phyloP scores from a whole-genome alignment of 2,797 vertebrate species.

The Chanos chanos region DNA sequence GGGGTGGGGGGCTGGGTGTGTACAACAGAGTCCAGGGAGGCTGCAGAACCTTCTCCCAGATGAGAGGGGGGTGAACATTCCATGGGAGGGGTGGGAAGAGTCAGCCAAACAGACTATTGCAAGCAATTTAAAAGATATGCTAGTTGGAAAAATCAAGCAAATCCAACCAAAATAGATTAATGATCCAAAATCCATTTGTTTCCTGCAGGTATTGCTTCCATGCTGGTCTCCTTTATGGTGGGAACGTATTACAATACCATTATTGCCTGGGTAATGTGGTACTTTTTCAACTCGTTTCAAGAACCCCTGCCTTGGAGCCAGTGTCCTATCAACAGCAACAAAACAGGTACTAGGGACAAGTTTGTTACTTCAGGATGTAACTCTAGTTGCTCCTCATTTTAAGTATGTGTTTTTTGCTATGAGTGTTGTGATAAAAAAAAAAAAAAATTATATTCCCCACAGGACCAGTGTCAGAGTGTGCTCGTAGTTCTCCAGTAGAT shows the following conservation, averaged over 20 bases:
- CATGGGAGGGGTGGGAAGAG: too few species aligned
- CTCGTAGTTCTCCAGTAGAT: slow-evolving; percentile 77
- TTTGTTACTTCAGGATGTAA: not conserved
- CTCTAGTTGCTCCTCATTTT: too few species aligned
- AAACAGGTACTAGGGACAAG: slow-evolving; percentile 64
- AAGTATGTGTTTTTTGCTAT: too few species aligned
- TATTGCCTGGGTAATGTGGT: slow-evolving; percentile 95
- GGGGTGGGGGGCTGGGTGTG: too few species aligned
- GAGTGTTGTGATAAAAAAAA: too few species aligned
- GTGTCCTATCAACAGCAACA: slow-evolving; percentile 69
- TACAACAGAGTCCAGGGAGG: too few species aligned
- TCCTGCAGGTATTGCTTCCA: slow-evolving; percentile 72
- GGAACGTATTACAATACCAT: slow-evolving; percentile 84
- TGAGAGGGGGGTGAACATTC: too few species aligned
- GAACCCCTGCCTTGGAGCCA: slow-evolving; percentile 83
- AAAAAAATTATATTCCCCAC: too few species aligned
- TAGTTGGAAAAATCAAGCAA: too few species aligned
- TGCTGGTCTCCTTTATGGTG: slow-evolving; percentile 78
- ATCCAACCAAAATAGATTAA: not conserved
- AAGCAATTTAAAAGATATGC: too few species aligned
- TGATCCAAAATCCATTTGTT: not conserved
- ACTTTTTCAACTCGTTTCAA: slow-evolving; percentile 98
- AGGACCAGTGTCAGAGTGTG: slow-evolving; percentile 75
- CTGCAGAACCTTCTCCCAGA: too few species aligned
- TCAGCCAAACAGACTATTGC: too few species aligned